Evolutionary conservation across 2,113 vertebrate genomes (phyloP), one percentile per base, ranked within the genome.

Genomic region (Hemichromis elongatus): DNA sequence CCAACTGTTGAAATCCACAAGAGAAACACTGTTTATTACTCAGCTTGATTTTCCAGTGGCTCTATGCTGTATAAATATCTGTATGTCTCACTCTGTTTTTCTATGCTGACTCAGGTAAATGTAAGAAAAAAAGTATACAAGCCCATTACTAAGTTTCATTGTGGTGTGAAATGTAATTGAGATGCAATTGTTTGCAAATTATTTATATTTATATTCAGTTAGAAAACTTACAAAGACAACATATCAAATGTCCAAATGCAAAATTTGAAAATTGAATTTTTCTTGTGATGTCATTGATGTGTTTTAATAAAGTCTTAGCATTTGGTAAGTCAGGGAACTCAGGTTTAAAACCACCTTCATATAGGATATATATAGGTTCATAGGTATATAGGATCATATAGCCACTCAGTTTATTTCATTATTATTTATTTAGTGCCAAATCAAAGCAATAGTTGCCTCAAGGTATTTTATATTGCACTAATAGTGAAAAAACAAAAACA

Each of bases 1-100:
- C 24, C 77, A 70, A 78, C 77, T 63, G 77, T 61, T 87, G 30
- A 56, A 79, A 33, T 50, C 33, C 18, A n/a, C 9, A 50, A 16
- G n/a, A 59, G 81, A 84, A 79, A 26, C 24, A 40, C 12, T 28
- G 30, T 24, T 40, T 57, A 50, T 28, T 33, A 55, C 16, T 14
- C 6, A 42, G 21, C 35, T 28, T 81, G 35, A 21, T 63, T 42
- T 77, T 9, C 33, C 13, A 14, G 11, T 9, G 6, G 7, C n/a
- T 28, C 42, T 78, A 42, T 53, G 35, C 8, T 68, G 12, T 54
- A 2, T 59, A 4, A 12, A 3, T 66, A n/a, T 75, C 45, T 13
- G 11, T 33, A 26, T 42, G 19, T 14, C 26, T 30, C 45, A 79
- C 1, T 52, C 10, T 53, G 5, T 12, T 37, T 68, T 81, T 53